Conservation (phyloP, 2,113 vertebrate species). For the Anthoscopus minutus region DNA sequence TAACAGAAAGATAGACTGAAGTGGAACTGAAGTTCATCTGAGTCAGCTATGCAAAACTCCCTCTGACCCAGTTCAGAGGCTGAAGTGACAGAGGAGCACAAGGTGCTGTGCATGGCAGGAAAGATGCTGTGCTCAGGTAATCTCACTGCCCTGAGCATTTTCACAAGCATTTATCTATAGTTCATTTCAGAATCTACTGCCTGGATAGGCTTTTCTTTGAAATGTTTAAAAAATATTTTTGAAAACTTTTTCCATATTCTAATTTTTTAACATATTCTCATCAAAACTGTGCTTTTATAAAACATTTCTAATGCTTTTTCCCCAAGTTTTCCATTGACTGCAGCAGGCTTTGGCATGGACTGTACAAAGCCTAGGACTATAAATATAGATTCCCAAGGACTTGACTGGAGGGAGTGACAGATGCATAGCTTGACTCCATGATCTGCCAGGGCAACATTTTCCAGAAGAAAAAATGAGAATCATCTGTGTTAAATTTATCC, state of each 20-base stretch:
- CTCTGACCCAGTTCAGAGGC: neutral
- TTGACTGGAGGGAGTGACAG: slow-evolving; percentile 43
- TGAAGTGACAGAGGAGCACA: neutral
- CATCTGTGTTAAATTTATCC: slow-evolving; percentile 45
- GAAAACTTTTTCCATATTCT: neutral
- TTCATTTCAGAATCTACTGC: neutral
- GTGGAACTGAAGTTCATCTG: neutral
- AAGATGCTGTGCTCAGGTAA: neutral
- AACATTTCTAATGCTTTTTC: neutral
- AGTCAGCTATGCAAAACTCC: neutral
- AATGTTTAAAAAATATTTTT: neutral
- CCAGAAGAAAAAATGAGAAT: slow-evolving; percentile 55
- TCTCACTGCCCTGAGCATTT: neutral
- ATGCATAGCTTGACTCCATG: slow-evolving; percentile 12
- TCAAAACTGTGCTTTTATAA: slow-evolving; percentile 2
- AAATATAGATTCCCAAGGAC: slow-evolving; percentile 31
- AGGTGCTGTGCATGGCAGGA: neutral
- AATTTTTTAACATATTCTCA: neutral
- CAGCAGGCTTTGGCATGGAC: slow-evolving; percentile 7
- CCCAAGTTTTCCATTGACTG: neutral
- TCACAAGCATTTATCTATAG: neutral
- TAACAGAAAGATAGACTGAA: neutral
- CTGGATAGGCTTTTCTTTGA: neutral
- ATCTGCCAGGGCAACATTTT: slow-evolving; percentile 33
- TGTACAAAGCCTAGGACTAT: neutral